Conservation (phyloP, 2,113 vertebrate species). For the Cynocephalus volans region DNA sequence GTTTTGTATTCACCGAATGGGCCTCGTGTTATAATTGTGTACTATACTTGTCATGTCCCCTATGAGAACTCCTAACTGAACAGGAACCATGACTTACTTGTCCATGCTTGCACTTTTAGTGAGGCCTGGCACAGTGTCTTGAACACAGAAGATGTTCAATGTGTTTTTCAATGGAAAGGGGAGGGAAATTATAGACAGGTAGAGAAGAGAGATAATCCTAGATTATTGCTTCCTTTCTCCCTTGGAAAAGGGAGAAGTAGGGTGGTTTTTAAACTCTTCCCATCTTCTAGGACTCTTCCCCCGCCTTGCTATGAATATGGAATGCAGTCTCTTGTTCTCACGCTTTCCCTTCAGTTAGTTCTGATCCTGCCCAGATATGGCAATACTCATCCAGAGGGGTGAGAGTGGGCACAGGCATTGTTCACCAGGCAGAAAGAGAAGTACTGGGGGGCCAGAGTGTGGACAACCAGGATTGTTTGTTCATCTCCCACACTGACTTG, state of each 20-base stretch:
- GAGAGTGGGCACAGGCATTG: no score
- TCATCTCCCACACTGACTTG: neutral
- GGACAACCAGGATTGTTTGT: neutral
- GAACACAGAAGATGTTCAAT: neutral
- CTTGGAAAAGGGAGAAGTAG: neutral
- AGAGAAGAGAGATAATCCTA: neutral
- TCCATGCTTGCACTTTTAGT: neutral
- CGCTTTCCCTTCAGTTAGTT: neutral
- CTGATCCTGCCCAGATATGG: neutral
- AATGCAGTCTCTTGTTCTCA: neutral
- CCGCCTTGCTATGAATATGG: neutral
- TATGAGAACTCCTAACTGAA: neutral
- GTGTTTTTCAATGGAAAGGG: neutral
- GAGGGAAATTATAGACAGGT: neutral
- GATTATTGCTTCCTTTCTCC: neutral
- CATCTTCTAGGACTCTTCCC: neutral
- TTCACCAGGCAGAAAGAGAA: neutral
- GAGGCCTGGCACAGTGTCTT: neutral
- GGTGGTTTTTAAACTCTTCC: neutral
- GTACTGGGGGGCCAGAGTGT: neutral
- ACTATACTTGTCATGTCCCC: neutral
- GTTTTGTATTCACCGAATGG: neutral
- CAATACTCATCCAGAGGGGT: neutral
- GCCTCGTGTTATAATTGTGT: no score
- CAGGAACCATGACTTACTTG: neutral